Base-by-base conservation (phyloP, 2,113 vertebrate genomes). In the Myotis brandtii region DNA sequence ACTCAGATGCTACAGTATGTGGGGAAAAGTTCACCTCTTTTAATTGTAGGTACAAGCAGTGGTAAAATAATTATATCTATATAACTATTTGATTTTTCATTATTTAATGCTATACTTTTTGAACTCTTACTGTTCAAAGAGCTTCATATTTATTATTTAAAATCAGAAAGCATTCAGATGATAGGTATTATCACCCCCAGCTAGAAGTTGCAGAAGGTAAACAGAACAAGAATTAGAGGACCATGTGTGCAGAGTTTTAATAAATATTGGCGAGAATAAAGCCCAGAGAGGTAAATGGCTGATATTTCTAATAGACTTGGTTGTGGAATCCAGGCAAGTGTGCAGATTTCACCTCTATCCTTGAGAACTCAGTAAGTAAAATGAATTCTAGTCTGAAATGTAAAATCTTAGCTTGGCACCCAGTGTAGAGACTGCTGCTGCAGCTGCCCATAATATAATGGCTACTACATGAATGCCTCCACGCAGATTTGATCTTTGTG, bases 351-450 rank as follows among this genome's bases (percentile, higher is more conserved):
- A 86, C 73, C 43, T 88, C 85, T 50, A 20, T 46, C 43, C 27
- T 25, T 76, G 37, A 95, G 43, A 81, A 62, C 84, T 96, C 69
- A 86, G 43, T 83, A 64, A 73, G 18, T 75, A 92, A 92, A 95
- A 73, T n/a, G 37, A 91, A 93, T 82, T 87, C 81, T 64, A 70
- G 50, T 46, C 56, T 76, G 32, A 76, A 81, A 73, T 52, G 37
- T 40, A 95, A 97, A 95, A 75, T 43, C 85, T 66, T 50, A 90
- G 59, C 32, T 84, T 77, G 80, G 62, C 52, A 79, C n/a, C 27
- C n/a, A 6, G 3, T 85, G 52, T 67, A 30, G 4, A 90, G 52
- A 37, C 13, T 3, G 9, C 37, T 32, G 46, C 56, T 48, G 20
- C 59, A 90, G 54, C n/a, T 54, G 59, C 46, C 30, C 48, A 17